A percentile compares a stretch with the other conserved stretches of the same genome.
Conservation (phyloP, 2,888 invertebrate genomes). For the Pinctada fucata region DNA sequence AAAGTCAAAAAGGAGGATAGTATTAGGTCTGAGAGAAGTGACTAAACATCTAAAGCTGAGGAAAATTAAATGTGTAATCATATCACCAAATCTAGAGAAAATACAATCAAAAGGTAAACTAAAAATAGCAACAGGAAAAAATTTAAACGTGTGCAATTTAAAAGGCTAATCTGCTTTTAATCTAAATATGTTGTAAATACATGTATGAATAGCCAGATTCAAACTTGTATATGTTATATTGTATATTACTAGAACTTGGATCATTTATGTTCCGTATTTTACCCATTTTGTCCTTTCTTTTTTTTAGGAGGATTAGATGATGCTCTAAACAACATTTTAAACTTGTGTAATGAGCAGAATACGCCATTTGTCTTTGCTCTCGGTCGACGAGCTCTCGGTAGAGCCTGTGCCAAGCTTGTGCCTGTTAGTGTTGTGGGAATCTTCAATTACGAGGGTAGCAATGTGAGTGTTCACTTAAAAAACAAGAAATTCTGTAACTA, state of each 20-base stretch:
- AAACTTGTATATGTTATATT: too few species aligned
- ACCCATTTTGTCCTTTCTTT: neutral
- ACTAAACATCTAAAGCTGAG: slow-evolving; percentile 80
- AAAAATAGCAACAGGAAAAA: neutral
- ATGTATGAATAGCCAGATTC: too few species aligned
- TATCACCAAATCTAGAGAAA: slow-evolving; percentile 83
- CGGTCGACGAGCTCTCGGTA: slow-evolving; percentile 80
- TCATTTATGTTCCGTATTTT: too few species aligned
- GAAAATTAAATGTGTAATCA: slow-evolving; percentile 81
- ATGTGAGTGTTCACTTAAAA: slow-evolving; percentile 74
- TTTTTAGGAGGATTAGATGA: slow-evolving; percentile 81
- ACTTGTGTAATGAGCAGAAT: slow-evolving; percentile 78
- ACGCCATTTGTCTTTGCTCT: slow-evolving; percentile 82
- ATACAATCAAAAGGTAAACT: slow-evolving; percentile 78
- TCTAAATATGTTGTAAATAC: too few species aligned
- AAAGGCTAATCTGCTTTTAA: too few species aligned
- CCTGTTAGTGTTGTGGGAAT: slow-evolving; percentile 82
- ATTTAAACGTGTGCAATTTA: neutral
- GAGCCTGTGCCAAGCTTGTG: slow-evolving; percentile 80
- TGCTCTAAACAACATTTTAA: slow-evolving; percentile 79
- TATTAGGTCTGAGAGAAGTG: slow-evolving; percentile 82
- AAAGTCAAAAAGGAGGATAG: slow-evolving; percentile 80
- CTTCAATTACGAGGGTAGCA: slow-evolving; percentile 82
- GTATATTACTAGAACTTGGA: too few species aligned
- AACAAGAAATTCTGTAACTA: too few species aligned